phyloP scores from a whole-genome alignment of 2,888 invertebrate species.

The Gastrophysa polygoni region DNA sequence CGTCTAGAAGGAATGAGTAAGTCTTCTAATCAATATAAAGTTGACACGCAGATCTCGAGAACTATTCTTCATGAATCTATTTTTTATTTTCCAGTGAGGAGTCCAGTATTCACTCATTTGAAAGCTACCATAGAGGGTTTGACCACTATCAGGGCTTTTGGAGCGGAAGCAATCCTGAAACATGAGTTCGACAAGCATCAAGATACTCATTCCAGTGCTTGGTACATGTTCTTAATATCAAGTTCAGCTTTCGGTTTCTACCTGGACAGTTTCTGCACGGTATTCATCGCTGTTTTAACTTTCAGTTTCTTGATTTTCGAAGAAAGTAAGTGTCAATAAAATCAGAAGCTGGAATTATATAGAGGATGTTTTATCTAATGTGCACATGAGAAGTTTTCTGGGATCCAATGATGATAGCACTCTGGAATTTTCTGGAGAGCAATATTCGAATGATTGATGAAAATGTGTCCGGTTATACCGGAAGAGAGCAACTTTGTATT shows the following conservation, averaged over 20 bases:
- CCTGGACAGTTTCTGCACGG: slow-evolving; percentile 66
- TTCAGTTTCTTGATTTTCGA: slow-evolving; percentile 63
- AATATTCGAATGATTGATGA: too few species aligned
- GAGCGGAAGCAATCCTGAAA: slow-evolving; percentile 68
- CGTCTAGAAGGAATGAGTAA: slow-evolving; percentile 71
- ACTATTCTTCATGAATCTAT: too few species aligned
- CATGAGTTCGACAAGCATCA: slow-evolving; percentile 61
- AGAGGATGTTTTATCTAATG: too few species aligned
- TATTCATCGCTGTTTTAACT: slow-evolving; percentile 67
- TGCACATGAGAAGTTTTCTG: too few species aligned
- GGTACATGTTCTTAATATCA: slow-evolving; percentile 67
- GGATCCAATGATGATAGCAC: too few species aligned
- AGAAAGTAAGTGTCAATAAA: slow-evolving; percentile 9
- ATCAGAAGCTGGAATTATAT: too few species aligned
- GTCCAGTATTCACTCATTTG: slow-evolving; percentile 81
- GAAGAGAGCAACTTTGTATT: too few species aligned
- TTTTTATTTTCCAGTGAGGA: slow-evolving; percentile 67
- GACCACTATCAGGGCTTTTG: slow-evolving; percentile 77
- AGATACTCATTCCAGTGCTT: slow-evolving; percentile 67
- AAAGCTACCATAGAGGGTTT: slow-evolving; percentile 78
- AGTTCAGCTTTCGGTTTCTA: slow-evolving; percentile 68
- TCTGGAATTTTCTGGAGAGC: too few species aligned
- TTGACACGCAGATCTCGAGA: too few species aligned
- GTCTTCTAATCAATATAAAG: too few species aligned
- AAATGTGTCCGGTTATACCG: too few species aligned